Base-by-base conservation (phyloP, 2,888 invertebrate species). In the Caenorhabditis sp. region DNA sequence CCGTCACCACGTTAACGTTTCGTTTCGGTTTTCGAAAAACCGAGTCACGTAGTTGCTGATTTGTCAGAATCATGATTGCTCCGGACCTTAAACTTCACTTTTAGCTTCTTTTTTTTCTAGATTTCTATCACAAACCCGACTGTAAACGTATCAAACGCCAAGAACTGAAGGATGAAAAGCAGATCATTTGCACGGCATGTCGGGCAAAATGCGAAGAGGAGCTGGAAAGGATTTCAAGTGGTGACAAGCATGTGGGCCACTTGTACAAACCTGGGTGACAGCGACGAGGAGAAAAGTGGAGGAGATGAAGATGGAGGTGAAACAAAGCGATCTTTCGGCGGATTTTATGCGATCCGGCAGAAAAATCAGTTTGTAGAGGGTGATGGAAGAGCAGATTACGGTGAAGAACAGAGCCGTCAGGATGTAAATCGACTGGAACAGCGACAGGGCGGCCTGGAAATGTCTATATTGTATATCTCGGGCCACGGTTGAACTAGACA, bases 401-500 rank as follows among this genome's bases (percentile, higher is more conserved):
- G 71, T 55, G 41, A 62, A 32, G 3, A 20, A n/a, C 0, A 71
- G 32, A 7, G 71, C 35, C 0, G 35, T 46, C 1, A 55, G n/a
- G 0, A 71, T 20, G 24, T 46, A 50, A 1, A 35, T 39, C 8
- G 55, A 71, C 41, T 71, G 71, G 24, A 71, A 61, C 2, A 46
- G 35, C 1, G 71, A 71, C 0, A 61, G 6, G 2, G 53, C 45
- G 9, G 71, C 72, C 72, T 72, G 72, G 6, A 59, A 59, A 9
- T n/a, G n/a, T n/a, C n/a, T n/a, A n/a, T n/a, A n/a, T n/a, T n/a
- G n/a, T n/a, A n/a, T n/a, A n/a, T n/a, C n/a, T n/a, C n/a, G n/a
- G n/a, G n/a, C n/a, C n/a, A n/a, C n/a, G n/a, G n/a, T n/a, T n/a
- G n/a, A n/a, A n/a, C n/a, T n/a, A n/a, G n/a, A n/a, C n/a, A n/a